A percentile compares a stretch with the other conserved stretches of the same genome.
These are phyloP conservation scores for Danionella dracula DNA, from an alignment of 2,797 vertebrate genomes.

Conservation along the genomic window DNA sequence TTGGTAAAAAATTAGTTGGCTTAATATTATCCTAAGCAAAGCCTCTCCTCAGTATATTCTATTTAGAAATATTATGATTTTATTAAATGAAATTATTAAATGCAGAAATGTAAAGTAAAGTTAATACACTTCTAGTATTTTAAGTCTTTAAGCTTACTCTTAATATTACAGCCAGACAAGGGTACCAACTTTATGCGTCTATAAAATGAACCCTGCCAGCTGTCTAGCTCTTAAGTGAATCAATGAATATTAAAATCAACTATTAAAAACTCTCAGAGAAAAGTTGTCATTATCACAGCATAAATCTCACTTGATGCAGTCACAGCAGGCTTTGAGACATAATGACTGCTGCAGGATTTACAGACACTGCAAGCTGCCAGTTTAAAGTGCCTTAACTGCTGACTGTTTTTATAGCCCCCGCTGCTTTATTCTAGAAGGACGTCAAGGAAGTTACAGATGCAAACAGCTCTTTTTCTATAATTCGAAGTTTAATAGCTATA, in stretches of 20 bases:
- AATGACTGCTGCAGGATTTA: slow-evolving; percentile 35
- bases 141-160: too few species aligned
- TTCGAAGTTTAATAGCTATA: slow-evolving; percentile 6
- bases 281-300: slow-evolving; percentile 36
- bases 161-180: too few species aligned
- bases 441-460: slow-evolving; percentile 15
- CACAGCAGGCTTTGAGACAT: slow-evolving; percentile 17
- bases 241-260: slow-evolving; percentile 18
- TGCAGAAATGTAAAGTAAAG: too few species aligned
- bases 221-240: slow-evolving; percentile 20
- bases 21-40: too few species aligned
- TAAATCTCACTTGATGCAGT: slow-evolving; percentile 34
- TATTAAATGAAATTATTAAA: too few species aligned
- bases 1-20: too few species aligned
- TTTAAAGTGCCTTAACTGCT: slow-evolving; percentile 30
- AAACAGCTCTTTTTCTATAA: slow-evolving; percentile 12
- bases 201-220: slow-evolving; percentile 2
- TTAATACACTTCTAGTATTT: too few species aligned
- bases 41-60: too few species aligned
- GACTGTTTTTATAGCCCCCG: slow-evolving; percentile 27
- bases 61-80: too few species aligned
- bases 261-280: slow-evolving; percentile 37
- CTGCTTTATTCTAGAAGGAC: slow-evolving; percentile 34
- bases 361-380: slow-evolving; percentile 11
- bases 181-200: background rate